phyloP scores from a whole-genome alignment of 92 coral and sea anemone species.

The Siderastrea radians region DNA sequence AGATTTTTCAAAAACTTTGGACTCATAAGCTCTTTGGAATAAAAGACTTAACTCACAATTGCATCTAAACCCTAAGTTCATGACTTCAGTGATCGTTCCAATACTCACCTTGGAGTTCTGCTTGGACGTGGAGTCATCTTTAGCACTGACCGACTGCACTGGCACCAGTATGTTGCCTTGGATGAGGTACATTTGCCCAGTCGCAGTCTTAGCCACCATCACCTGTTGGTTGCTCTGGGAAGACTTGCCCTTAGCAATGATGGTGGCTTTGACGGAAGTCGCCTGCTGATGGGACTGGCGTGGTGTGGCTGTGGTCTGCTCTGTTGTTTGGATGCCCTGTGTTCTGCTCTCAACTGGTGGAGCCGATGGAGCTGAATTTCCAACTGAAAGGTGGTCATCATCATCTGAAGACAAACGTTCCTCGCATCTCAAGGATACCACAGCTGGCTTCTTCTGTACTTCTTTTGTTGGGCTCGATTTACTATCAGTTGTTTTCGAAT shows the following conservation, averaged over 20 bases:
- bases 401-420: constrained; percentile 44
- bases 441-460: constrained; percentile 1
- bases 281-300: constrained; percentile 53
- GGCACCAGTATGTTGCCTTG: constrained; percentile 92
- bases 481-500: neutral
- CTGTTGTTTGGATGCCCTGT: constrained; percentile 49
- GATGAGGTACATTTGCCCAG: constrained; percentile 91
- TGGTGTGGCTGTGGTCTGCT: constrained; percentile 26
- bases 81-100: neutral
- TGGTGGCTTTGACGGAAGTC: constrained; percentile 86
- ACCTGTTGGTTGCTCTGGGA: constrained; percentile 87
- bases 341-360: constrained; percentile 28
- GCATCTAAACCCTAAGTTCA: too few species aligned
- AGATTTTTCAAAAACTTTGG: too few species aligned
- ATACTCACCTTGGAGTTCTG: constrained; percentile 50
- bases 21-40: too few species aligned
- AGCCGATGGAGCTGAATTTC: neutral
- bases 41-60: too few species aligned
- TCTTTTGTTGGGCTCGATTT: neutral
- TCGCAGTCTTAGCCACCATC: constrained; percentile 88
- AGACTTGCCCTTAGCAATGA: constrained; percentile 92
- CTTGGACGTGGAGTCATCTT: constrained; percentile 11
- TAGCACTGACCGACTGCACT: constrained; percentile 70
- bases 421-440: constrained; percentile 34
- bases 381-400: constrained; percentile 26